A percentile compares a stretch with the other conserved stretches of the same genome.
These are phyloP conservation scores for Tenualosa thibaudeaui DNA, from an alignment of 2,797 vertebrate genomes.

Conservation along the genomic window DNA sequence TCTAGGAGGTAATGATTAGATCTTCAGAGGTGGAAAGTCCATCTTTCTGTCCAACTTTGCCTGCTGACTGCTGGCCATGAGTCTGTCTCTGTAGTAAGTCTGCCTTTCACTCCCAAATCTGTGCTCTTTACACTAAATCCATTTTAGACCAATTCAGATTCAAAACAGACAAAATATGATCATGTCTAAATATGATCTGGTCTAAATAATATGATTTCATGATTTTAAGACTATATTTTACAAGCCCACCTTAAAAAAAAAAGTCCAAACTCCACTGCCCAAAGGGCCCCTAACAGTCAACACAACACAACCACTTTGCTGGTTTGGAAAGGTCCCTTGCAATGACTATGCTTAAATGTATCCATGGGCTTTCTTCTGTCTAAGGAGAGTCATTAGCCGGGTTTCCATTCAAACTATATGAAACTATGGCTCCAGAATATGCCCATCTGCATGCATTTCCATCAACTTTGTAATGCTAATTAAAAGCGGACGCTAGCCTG, in stretches of 20 bases:
- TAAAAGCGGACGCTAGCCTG: too few relatives aligned
- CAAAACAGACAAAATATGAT: not conserved
- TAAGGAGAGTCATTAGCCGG: too few relatives aligned
- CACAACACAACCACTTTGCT: not conserved
- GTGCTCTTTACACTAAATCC: not conserved
- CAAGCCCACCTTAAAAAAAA: not conserved
- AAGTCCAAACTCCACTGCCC: not conserved
- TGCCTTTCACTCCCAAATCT: not conserved
- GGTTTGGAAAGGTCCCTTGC: not conserved
- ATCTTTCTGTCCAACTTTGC: not conserved
- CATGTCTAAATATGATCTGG: too few relatives aligned
- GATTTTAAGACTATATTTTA: not conserved
- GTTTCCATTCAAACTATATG: too few relatives aligned
- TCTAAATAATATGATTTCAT: not conserved
- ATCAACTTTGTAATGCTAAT: too few relatives aligned
- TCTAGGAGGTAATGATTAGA: slow-evolving; percentile 43
- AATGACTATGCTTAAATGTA: not conserved
- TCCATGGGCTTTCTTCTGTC: too few relatives aligned
- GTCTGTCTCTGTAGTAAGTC: not conserved
- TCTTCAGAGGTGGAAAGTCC: slow-evolving; percentile 26
- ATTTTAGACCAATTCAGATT: not conserved
- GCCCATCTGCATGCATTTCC: too few relatives aligned
- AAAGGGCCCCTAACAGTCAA: too few relatives aligned
- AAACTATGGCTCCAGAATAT: too few relatives aligned
- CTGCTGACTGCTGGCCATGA: not conserved